A percentile compares a stretch with the other conserved stretches of the same genome.
phyloP scores from a whole-genome alignment of 2,888 invertebrate species.

The Plagiodera versicolora region DNA sequence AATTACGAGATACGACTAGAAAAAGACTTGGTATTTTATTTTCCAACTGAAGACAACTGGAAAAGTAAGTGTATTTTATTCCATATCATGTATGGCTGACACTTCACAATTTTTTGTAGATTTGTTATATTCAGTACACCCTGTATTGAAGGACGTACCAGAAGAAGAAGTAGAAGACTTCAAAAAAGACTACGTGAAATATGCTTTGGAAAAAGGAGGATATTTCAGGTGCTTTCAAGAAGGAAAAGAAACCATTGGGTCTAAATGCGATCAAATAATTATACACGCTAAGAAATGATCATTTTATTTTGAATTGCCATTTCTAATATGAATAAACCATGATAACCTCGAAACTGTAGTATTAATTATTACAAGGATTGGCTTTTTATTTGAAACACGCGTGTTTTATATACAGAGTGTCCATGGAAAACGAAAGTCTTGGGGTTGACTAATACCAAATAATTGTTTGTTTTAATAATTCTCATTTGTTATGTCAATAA shows the following conservation, averaged over 20 bases:
- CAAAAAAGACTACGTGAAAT: background rate
- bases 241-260: background rate
- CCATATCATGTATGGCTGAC: too few relatives aligned
- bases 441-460: too few relatives aligned
- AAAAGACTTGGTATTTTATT: background rate
- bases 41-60: background rate
- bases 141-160: background rate
- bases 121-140: background rate
- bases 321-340: too few relatives aligned
- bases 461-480: too few relatives aligned
- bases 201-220: background rate
- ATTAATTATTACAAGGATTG: too few relatives aligned
- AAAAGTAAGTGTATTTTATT: background rate
- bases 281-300: background rate
- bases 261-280: background rate
- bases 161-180: background rate
- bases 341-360: too few relatives aligned
- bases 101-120: background rate
- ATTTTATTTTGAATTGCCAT: too few relatives aligned
- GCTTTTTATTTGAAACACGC: too few relatives aligned
- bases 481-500: too few relatives aligned
- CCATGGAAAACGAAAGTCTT: too few relatives aligned
- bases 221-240: background rate
- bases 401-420: too few relatives aligned
- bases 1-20: slow-evolving; percentile 2